Evolutionary conservation across 2,888 invertebrate genomes (phyloP).

Genomic region (Drosophila robusta): DNA sequence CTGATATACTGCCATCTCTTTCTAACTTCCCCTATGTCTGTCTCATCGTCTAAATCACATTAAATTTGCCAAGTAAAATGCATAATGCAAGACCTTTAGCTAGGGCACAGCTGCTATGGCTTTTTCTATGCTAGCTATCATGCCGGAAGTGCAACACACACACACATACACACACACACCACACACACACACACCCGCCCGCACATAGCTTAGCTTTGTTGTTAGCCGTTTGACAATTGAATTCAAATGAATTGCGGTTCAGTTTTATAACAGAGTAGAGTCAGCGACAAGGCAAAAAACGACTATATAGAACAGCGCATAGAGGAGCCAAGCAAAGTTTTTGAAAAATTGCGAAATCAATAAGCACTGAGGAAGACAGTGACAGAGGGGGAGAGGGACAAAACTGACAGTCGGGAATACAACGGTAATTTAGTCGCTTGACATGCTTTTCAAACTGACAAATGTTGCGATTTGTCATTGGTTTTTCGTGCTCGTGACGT

Average conservation of each 20-base stretch:
- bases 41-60: conserved; percentile 69
- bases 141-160: conserved; percentile 61
- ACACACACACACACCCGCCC: conserved; percentile 23
- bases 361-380: conserved; percentile 30
- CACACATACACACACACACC: conserved; percentile 15
- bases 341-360: conserved; percentile 66
- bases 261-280: conserved; percentile 58
- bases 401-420: conserved; percentile 30
- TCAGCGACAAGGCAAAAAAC: conserved; percentile 37
- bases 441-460: conserved; percentile 73
- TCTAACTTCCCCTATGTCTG: conserved; percentile 13
- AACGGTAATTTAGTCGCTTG: conserved; percentile 76
- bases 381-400: neutral
- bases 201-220: conserved; percentile 36
- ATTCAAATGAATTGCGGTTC: conserved; percentile 79
- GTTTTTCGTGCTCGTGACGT: conserved; percentile 33
- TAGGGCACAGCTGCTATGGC: conserved; percentile 35
- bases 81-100: conserved; percentile 63
- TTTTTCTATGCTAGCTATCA: conserved; percentile 26
- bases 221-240: conserved; percentile 67
- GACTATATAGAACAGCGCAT: conserved; percentile 7
- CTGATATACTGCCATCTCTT: conserved; percentile 17
- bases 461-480: conserved; percentile 61
- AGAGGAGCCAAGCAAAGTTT: conserved; percentile 35
- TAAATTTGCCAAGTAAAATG: conserved; percentile 69